Evolutionary conservation across 2,797 vertebrate species (phyloP), one percentile per base, ranked within the genome.

Genomic region (Acanthurus leucopareius): DNA sequence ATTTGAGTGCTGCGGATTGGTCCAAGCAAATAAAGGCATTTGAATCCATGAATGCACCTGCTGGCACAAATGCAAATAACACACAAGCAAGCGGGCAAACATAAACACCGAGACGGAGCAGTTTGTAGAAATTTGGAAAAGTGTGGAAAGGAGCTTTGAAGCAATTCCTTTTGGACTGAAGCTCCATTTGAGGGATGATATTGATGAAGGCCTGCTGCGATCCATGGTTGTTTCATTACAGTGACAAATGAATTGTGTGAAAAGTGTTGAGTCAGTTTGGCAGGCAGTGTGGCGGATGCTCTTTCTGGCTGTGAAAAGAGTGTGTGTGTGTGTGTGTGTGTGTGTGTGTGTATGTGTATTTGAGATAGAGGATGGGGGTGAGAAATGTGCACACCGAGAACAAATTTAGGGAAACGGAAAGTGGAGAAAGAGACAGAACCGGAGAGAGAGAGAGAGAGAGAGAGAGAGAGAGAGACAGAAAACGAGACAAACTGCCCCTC

Each of bases 181-280:
- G 28, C 69, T 42, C 51, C 1, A 10, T 65, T 60, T 67, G 66
- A 32, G 57, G 79, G 73, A 86, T 67, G 69, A 73, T 82, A 85
- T 82, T 63, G 85, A 87, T 84, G 66, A 69, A 64, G 25, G 71
- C 49, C 48, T 35, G 51, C 20, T 47, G 64, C 58, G 58, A 77
- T 73, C 74, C n/a, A 15, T 20, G 53, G 60, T 61, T 49, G 47
- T 62, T 91, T 89, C 56, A 83, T 86, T 78, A 81, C 76, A 14
- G 76, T 75, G 80, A 86, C 68, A 86, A 86, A 90, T 71, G 38
- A 80, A 81, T 73, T 77, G 77, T 60, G 69, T 47, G 65, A 79
- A 84, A 83, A 84, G 69, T 84, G 80, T 85, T 54, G 81, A 87
- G 84, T 89, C 84, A 84, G 82, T 86, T 84, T 85, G 84, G 77